Evolutionary conservation across 2,797 vertebrate genomes (phyloP).

Genomic region (Erethizon dorsatum): DNA sequence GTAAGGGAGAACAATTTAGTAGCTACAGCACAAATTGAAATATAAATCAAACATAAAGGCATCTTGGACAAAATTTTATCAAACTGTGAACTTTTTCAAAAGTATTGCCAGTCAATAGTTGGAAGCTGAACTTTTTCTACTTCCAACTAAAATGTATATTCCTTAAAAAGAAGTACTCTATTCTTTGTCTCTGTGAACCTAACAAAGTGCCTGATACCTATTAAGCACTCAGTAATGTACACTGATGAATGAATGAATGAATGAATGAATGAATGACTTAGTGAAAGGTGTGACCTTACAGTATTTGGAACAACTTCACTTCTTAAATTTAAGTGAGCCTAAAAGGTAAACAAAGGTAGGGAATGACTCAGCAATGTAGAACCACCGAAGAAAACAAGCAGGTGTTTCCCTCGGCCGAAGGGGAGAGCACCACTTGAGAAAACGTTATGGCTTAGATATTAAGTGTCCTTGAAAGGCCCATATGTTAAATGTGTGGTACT

Average conservation of each 20-base stretch:
- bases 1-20: neutral
- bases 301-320: neutral
- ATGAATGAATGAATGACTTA: neutral
- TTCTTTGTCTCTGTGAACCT: neutral
- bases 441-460: neutral
- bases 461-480: neutral
- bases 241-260: neutral
- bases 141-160: neutral
- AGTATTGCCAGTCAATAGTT: neutral
- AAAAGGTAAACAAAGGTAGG: neutral
- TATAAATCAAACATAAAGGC: slow-evolving; percentile 12
- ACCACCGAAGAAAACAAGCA: neutral
- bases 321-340: slow-evolving; percentile 32
- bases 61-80: slow-evolving; percentile 2
- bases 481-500: no score
- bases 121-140: neutral
- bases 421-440: neutral
- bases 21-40: slow-evolving; percentile 38
- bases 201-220: neutral
- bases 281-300: neutral
- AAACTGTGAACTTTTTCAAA: slow-evolving; percentile 56
- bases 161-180: neutral
- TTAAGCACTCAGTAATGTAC: neutral
- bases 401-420: neutral
- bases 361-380: neutral